phyloP scores from a whole-genome alignment of 2,888 invertebrate genomes.

The Xylophagus ater region DNA sequence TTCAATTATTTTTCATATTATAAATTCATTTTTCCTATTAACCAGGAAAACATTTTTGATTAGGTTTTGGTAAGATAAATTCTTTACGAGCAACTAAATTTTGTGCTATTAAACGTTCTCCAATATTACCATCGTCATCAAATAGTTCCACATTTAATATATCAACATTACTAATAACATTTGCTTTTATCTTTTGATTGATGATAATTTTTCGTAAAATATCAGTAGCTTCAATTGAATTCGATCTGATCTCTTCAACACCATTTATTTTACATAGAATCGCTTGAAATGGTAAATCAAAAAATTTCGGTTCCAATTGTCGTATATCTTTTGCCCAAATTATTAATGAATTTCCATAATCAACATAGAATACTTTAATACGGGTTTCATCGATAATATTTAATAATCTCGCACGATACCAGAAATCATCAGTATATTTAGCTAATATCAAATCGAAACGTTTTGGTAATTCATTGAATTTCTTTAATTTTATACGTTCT shows the following conservation, averaged over 20 bases:
- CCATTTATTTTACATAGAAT: conserved; percentile 25
- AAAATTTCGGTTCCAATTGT: conserved; percentile 22
- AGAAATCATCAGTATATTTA: conserved; percentile 25
- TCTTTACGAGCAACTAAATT: too few species aligned
- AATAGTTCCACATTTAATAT: too few species aligned
- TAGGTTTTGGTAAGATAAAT: too few species aligned
- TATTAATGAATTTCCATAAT: conserved; percentile 31
- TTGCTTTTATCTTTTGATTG: conserved; percentile 3
- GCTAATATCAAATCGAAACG: conserved; percentile 29
- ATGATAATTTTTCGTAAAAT: conserved; percentile 7
- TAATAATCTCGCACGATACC: conserved; percentile 32
- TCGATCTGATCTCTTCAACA: conserved; percentile 7
- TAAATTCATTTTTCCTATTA: too few species aligned
- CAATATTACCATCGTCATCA: too few species aligned
- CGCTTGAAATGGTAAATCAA: conserved; percentile 28
- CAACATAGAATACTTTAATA: conserved; percentile 26
- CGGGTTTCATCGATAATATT: conserved; percentile 12
- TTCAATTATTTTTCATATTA: too few species aligned
- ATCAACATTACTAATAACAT: too few species aligned
- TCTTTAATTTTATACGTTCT: not conserved
- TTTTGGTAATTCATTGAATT: not conserved
- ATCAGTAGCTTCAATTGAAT: conserved; percentile 1
- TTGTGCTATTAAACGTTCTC: too few species aligned
- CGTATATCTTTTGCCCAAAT: conserved; percentile 24
- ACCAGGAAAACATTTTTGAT: too few species aligned